A percentile compares a stretch with the other conserved stretches of the same genome.
phyloP scores from a whole-genome alignment of 2,888 invertebrate genomes.

The Synergus gifuensis region DNA sequence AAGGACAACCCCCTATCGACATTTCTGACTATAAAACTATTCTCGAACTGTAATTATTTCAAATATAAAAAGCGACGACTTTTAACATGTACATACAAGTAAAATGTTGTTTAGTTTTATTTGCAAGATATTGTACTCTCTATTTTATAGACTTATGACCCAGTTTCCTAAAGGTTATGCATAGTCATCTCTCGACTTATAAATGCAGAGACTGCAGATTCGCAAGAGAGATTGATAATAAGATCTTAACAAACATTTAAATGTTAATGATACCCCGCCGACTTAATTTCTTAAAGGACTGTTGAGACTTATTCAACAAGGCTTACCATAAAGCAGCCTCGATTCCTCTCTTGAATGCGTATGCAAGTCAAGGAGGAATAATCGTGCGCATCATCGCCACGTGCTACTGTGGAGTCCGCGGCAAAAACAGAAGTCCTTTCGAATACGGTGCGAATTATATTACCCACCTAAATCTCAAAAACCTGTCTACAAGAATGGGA shows the following conservation, averaged over 20 bases:
- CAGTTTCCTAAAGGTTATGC: not conserved
- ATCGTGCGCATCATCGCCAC: conserved; percentile 21
- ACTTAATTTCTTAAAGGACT: conserved; percentile 7
- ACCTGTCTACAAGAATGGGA: conserved; percentile 25
- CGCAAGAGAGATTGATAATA: not conserved
- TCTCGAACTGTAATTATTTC: not conserved
- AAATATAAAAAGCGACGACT: not conserved
- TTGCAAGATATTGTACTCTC: too few species aligned
- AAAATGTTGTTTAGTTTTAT: too few species aligned
- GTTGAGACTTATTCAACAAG: not conserved
- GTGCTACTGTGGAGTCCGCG: conserved; percentile 6
- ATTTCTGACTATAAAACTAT: conserved; percentile 19
- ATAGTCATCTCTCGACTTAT: not conserved
- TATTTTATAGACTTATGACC: not conserved
- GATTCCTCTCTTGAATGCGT: not conserved
- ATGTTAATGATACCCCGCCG: conserved; percentile 1
- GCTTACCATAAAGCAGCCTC: not conserved
- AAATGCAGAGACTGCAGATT: not conserved
- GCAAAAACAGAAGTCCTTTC: conserved; percentile 23
- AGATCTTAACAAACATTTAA: not conserved
- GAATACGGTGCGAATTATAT: conserved; percentile 17
- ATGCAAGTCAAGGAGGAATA: conserved; percentile 25
- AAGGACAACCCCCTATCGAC: conserved; percentile 13
- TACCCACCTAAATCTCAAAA: conserved; percentile 18
- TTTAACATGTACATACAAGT: too few species aligned